Conservation (phyloP, 2,113 vertebrate species). For the Elgaria multicarinata region DNA sequence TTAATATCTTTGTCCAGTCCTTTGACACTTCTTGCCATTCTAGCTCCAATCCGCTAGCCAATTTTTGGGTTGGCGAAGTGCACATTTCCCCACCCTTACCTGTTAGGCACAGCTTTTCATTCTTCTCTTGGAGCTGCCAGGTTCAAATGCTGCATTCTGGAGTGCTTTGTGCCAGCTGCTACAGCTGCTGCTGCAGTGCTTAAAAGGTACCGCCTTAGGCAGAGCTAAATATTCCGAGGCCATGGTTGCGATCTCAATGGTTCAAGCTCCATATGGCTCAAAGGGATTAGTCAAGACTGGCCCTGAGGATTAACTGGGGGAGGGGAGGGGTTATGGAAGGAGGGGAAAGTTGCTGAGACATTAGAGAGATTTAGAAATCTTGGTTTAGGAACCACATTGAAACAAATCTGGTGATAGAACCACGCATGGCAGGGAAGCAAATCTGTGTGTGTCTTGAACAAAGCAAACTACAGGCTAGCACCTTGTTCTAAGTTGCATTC, state of each 20-base stretch:
- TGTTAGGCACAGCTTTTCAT: not conserved
- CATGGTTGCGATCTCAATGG: conserved; percentile 55
- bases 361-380: conserved; percentile 5
- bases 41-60: not conserved
- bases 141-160: not conserved
- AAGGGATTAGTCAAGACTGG: conserved; percentile 65
- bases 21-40: not conserved
- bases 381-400: not conserved
- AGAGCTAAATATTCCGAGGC: not conserved
- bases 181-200: not conserved
- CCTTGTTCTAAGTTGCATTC: not conserved
- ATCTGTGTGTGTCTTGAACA: not conserved
- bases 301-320: conserved; percentile 55
- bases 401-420: not conserved
- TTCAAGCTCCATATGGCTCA: conserved; percentile 70
- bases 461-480: not conserved
- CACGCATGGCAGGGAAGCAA: not conserved
- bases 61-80: not conserved
- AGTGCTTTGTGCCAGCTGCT: not conserved
- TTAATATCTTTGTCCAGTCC: not conserved
- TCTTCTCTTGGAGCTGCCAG: conserved; percentile 2
- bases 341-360: conserved; percentile 62
- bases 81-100: not conserved
- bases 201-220: conserved; percentile 24
- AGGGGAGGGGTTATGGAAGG: conserved; percentile 41